phyloP scores from a whole-genome alignment of 2,797 vertebrate species.

The Xyrichtys novacula region DNA sequence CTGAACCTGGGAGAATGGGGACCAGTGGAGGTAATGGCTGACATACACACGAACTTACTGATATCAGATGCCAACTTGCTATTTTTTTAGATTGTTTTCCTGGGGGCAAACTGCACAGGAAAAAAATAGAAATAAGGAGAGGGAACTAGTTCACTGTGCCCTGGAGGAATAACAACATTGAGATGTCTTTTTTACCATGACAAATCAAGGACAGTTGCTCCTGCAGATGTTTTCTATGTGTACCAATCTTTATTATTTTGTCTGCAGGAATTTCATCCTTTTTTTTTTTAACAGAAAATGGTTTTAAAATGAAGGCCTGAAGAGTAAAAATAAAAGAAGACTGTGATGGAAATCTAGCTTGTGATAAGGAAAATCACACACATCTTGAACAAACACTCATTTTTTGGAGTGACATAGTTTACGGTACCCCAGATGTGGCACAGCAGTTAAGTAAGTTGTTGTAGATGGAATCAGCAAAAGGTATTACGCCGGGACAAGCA shows the following conservation, averaged over 20 bases:
- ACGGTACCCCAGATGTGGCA: slow-evolving; percentile 44
- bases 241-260: background rate
- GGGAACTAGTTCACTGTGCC: slow-evolving; percentile 23
- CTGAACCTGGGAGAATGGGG: slow-evolving; percentile 61
- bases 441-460: slow-evolving; percentile 35
- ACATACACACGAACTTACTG: slow-evolving; percentile 7
- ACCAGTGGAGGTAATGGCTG: slow-evolving; percentile 65
- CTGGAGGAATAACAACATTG: background rate
- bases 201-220: slow-evolving; percentile 8
- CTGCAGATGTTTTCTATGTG: background rate
- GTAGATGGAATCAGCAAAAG: slow-evolving; percentile 36
- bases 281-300: background rate
- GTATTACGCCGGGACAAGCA: slow-evolving; percentile 45
- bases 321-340: no score
- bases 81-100: slow-evolving; percentile 4
- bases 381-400: background rate
- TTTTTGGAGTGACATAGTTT: slow-evolving; percentile 14
- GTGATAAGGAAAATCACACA: background rate
- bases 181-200: background rate
- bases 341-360: background rate
- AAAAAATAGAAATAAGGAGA: background rate
- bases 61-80: background rate
- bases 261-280: background rate
- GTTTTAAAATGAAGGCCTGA: background rate
- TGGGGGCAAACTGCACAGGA: slow-evolving; percentile 1